Evolutionary conservation across 2,113 vertebrate species (phyloP).

Genomic region (Entelurus aequoreus): DNA sequence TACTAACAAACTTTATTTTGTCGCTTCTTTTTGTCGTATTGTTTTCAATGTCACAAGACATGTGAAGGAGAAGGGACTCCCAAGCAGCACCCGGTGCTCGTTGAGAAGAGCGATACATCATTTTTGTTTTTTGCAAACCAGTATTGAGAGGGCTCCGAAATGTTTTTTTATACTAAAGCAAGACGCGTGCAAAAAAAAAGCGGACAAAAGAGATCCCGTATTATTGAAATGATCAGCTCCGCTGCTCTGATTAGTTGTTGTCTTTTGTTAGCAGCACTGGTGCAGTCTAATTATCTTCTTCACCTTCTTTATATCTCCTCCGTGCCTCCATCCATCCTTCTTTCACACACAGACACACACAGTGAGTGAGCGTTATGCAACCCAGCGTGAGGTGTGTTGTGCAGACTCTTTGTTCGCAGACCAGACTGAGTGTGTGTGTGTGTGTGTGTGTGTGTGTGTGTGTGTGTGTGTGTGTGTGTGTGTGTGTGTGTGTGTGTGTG

Average conservation of each 20-base stretch:
- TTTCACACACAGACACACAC: conserved; percentile 2
- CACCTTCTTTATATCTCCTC: conserved; percentile 5
- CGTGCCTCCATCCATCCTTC: conserved; percentile 13
- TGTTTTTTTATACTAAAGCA: not conserved
- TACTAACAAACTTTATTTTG: too few species aligned
- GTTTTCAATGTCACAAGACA: too few species aligned
- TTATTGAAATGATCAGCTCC: not conserved
- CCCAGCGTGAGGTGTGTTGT: conserved; percentile 13
- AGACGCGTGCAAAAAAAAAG: not conserved
- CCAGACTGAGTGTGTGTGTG: conserved; percentile 11
- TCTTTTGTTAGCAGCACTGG: conserved; percentile 6
- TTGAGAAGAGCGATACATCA: too few species aligned
- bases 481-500: not conserved
- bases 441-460: conserved; percentile 2
- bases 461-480: conserved; percentile 10
- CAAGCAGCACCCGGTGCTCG: too few species aligned
- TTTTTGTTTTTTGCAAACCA: too few species aligned
- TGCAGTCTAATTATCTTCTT: conserved; percentile 20
- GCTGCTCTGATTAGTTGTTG: not conserved
- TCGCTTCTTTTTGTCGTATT: too few species aligned
- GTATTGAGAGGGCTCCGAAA: too few species aligned
- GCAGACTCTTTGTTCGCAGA: conserved; percentile 29
- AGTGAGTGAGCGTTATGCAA: conserved; percentile 34
- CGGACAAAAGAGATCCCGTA: conserved; percentile 5
- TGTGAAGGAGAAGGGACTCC: too few species aligned